phyloP scores from a whole-genome alignment of 2,797 vertebrate genomes.

The Hippopotamyrus pictus region DNA sequence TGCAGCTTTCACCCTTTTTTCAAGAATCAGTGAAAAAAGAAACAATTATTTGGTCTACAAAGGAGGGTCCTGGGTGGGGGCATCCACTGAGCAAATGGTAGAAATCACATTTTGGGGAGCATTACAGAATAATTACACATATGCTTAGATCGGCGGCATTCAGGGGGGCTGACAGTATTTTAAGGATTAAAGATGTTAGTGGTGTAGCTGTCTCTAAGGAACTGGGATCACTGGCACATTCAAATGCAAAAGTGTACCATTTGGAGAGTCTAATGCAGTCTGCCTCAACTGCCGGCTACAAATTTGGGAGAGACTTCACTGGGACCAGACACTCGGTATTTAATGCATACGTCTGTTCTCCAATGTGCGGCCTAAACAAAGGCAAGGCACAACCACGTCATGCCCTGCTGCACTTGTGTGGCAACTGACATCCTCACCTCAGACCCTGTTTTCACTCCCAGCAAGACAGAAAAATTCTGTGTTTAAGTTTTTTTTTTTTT shows the following conservation, averaged over 20 bases:
- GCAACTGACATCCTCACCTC: background rate
- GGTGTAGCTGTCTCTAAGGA: constrained; percentile 76
- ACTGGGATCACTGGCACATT: constrained; percentile 76
- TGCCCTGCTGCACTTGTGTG: constrained; percentile 41
- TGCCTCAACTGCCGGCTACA: constrained; percentile 74
- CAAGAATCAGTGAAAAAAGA: constrained; percentile 66
- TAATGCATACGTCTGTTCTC: constrained; percentile 80
- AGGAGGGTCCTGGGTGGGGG: constrained; percentile 34
- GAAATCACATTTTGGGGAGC: constrained; percentile 78
- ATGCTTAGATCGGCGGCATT: constrained; percentile 77
- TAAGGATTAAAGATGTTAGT: constrained; percentile 90
- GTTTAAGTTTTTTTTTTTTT: background rate
- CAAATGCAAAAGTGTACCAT: constrained; percentile 79
- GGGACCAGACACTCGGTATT: constrained; percentile 55
- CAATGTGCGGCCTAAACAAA: constrained; percentile 75
- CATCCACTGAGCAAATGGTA: constrained; percentile 70
- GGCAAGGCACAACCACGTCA: constrained; percentile 66
- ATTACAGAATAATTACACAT: constrained; percentile 86
- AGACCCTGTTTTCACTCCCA: background rate
- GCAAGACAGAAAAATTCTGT: background rate
- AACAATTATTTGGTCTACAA: constrained; percentile 78
- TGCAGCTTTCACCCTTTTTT: constrained; percentile 59
- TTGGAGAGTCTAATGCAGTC: constrained; percentile 77
- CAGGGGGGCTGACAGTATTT: constrained; percentile 77
- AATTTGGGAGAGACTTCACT: constrained; percentile 66